These are phyloP conservation scores for Microcebus jonahi DNA, from an alignment of 2,113 vertebrate species.

Conservation along the genomic window DNA sequence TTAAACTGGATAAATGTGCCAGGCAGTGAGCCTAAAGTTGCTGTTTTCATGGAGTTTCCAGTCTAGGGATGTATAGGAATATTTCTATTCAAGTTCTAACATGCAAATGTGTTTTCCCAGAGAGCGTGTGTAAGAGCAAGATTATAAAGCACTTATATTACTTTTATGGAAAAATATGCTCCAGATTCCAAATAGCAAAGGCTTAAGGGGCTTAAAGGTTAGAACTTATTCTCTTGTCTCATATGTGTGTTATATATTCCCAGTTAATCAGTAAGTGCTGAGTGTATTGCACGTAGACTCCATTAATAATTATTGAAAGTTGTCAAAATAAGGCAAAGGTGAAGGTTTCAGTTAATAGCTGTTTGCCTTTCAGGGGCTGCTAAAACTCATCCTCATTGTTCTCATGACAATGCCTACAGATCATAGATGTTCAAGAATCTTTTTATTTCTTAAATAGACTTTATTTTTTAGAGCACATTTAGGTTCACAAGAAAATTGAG, in stretches of 20 bases:
- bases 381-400: background rate
- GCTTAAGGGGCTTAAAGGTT: background rate
- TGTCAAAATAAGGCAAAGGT: background rate
- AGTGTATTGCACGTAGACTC: background rate
- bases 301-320: background rate
- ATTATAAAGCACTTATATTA: background rate
- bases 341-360: background rate
- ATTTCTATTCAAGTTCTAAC: background rate
- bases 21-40: background rate
- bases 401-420: background rate
- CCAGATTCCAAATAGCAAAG: background rate
- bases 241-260: background rate
- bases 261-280: background rate
- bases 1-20: background rate
- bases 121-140: background rate
- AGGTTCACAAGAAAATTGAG: slow-evolving; percentile 3
- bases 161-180: background rate
- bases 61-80: background rate
- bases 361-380: background rate
- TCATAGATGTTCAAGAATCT: background rate
- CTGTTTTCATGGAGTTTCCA: background rate
- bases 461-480: background rate
- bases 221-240: background rate
- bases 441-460: background rate
- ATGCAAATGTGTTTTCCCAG: background rate